Evolutionary conservation across 2,797 vertebrate species (phyloP).

Genomic region (Takifugu ocellatus): DNA sequence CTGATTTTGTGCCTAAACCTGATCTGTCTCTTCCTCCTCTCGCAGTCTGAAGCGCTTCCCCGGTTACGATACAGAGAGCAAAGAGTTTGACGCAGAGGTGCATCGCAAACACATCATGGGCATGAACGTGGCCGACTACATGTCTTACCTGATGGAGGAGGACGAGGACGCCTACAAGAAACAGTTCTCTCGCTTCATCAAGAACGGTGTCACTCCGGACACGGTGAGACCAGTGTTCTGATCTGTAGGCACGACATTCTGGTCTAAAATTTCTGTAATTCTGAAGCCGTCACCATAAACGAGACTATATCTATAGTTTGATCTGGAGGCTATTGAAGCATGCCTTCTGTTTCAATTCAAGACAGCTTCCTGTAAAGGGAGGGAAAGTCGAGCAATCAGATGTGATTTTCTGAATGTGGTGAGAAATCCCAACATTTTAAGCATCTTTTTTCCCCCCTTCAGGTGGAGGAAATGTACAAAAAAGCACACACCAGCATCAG

Average conservation of each 20-base stretch:
- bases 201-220: constrained; percentile 90
- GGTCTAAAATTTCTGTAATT: no score
- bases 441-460: constrained; percentile 1
- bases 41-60: constrained; percentile 93
- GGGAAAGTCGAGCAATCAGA: constrained; percentile 58
- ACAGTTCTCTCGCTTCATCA: constrained; percentile 97
- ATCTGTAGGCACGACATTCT: not conserved
- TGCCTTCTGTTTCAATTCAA: no score
- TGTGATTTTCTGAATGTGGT: rapidly evolving
- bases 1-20: not conserved
- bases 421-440: not conserved
- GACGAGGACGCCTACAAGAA: constrained; percentile 96
- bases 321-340: no score
- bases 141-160: constrained; percentile 94
- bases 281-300: no score
- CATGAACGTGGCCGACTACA: constrained; percentile 93
- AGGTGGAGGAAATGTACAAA: constrained; percentile 98
- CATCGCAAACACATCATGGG: constrained; percentile 97
- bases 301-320: no score
- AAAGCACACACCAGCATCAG: constrained; percentile 91
- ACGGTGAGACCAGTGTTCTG: constrained; percentile 68
- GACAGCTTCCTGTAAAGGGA: no score
- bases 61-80: constrained; percentile 92
- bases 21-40: not conserved
- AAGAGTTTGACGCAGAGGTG: constrained; percentile 95